Base-by-base conservation (phyloP, 1,140 invertebrate genomes). In the Bombus huntii region DNA sequence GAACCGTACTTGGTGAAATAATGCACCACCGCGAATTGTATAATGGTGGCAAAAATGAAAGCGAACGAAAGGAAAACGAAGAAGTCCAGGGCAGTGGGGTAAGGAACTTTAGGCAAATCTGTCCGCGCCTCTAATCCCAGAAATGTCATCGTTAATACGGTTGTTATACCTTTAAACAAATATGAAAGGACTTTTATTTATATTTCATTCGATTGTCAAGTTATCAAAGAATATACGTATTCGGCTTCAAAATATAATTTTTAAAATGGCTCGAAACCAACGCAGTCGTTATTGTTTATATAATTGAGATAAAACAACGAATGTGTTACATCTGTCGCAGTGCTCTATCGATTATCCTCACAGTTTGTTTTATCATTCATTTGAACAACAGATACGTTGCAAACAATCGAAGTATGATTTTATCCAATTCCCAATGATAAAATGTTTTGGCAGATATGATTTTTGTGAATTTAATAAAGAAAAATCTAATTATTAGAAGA, bases 1-100 rank as follows among this genome's bases (percentile, higher is more conserved):
- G 97, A 98, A 25, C 98, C 98, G 88, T 98, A 97, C 94, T 98
- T 98, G 9, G 98, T 98, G 93, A 98, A 98, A 92, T 98, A 98
- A 92, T 98, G 98, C 0, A 98, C 98, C 12, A 98, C 96, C 10
- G 98, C 98, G 94, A 98, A 98, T 96, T 97, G 97, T 82, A 98
- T 97, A 78, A 98, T 98, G 2, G 98, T 98, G 8, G 98, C 98
- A 90, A 98, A 98, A 76, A 98, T 98, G 93, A 98, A 98, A 3
- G 96, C 97, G 92, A 98, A 98, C 25, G 97, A 98, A 37, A 98
- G 96, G 92, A 98, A 98, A 0, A 98, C 97, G 93, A 98, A 98
- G 87, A 98, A 97, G 93, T 98, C 98, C 74, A 98, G 95, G 6
- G 98, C 98, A 15, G 98, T 98, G 2, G 97, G 97, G 94, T 98